A percentile compares a stretch with the other conserved stretches of the same genome.
Conservation (phyloP, 2,888 invertebrate genomes). For the Athetis lepigone region DNA sequence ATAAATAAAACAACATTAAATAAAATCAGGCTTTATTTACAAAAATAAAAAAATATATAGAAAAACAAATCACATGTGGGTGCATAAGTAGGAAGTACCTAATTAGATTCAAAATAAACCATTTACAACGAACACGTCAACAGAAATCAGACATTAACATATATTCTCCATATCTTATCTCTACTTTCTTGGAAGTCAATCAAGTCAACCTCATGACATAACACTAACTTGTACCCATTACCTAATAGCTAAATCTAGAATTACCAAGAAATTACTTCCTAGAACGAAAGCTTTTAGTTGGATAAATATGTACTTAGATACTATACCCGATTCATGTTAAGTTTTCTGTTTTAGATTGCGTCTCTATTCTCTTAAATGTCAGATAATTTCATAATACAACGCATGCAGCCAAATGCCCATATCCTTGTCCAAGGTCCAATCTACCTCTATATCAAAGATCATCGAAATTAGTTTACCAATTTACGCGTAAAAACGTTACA, state of each 20-base stretch:
- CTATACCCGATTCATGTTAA: neutral
- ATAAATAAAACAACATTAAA: neutral
- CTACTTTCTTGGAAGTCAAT: slow-evolving; percentile 51
- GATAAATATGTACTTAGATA: slow-evolving; percentile 20
- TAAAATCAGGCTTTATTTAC: neutral
- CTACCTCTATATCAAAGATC: too few relatives aligned
- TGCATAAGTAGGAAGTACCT: too few relatives aligned
- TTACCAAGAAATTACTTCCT: slow-evolving; percentile 19
- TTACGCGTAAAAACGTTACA: too few relatives aligned
- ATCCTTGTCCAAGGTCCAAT: too few relatives aligned
- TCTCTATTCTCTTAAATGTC: too few relatives aligned
- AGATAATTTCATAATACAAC: neutral
- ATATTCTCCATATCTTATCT: slow-evolving; percentile 37
- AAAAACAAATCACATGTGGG: neutral
- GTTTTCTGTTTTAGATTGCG: too few relatives aligned
- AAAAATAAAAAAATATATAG: neutral
- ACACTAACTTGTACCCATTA: slow-evolving; percentile 16
- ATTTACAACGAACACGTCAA: slow-evolving; percentile 7
- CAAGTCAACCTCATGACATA: slow-evolving; percentile 1
- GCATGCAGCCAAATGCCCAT: too few relatives aligned
- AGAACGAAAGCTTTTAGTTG: slow-evolving; percentile 1
- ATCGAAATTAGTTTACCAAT: too few relatives aligned
- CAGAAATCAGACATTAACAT: slow-evolving; percentile 27
- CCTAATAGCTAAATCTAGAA: slow-evolving; percentile 23
- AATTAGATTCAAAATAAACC: slow-evolving; percentile 10